phyloP scores from a whole-genome alignment of 2,797 vertebrate genomes.

The Thamnophis elegans region DNA sequence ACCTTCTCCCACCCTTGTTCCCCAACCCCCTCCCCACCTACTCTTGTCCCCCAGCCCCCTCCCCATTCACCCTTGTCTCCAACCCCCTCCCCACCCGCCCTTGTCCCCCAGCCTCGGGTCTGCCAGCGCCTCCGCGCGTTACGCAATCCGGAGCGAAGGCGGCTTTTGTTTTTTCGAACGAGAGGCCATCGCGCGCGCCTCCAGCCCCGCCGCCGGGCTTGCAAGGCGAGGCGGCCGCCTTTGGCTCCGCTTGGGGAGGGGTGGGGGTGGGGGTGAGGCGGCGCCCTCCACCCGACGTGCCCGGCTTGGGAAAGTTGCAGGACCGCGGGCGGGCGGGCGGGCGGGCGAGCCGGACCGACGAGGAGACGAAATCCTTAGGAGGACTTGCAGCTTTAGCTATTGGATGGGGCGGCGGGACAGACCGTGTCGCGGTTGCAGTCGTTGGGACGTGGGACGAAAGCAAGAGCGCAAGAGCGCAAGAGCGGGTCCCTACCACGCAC shows the following conservation, averaged over 20 bases:
- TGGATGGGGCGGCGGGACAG: background rate
- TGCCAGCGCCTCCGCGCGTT: background rate
- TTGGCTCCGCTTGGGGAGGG: background rate
- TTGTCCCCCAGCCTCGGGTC: background rate
- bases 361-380: fast-evolving
- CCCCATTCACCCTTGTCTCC: too few species aligned
- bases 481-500: fast-evolving
- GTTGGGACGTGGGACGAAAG: background rate
- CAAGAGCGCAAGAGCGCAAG: background rate
- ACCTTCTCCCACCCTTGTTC: too few species aligned
- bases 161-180: background rate
- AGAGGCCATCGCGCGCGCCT: background rate
- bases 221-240: background rate
- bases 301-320: background rate
- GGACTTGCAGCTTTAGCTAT: fast-evolving
- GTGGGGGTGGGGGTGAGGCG: fast-evolving
- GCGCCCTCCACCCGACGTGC: background rate
- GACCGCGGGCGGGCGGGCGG: fast-evolving
- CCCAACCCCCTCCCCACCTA: too few species aligned
- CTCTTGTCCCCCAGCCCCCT: too few species aligned
- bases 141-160: background rate
- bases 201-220: background rate
- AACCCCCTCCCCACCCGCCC: too few species aligned
- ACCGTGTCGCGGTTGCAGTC: background rate
- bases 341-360: background rate